Evolutionary conservation across 2,113 vertebrate genomes (phyloP).

Genomic region (Pheucticus melanocephalus): DNA sequence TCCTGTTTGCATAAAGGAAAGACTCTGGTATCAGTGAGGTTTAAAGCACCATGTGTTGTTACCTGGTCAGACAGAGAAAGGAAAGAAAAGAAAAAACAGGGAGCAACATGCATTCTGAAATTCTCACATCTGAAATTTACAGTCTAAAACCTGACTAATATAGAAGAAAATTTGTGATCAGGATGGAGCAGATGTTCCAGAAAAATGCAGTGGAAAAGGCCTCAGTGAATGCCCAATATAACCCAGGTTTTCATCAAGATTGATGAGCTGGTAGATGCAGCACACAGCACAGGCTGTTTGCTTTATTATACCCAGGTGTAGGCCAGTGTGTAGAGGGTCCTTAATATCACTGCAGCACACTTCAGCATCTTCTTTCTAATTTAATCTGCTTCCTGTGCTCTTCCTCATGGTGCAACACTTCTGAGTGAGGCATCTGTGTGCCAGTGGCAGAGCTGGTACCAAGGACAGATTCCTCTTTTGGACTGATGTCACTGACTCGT

Average conservation of each 20-base stretch:
- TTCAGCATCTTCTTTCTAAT: not conserved
- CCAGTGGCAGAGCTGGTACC: not conserved
- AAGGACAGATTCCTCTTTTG: not conserved
- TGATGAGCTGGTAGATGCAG: not conserved
- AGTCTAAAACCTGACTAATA: not conserved
- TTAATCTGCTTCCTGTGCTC: not conserved
- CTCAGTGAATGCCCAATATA: not conserved
- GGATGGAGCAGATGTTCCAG: not conserved
- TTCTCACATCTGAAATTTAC: not conserved
- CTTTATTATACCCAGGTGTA: not conserved
- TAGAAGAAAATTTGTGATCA: not conserved
- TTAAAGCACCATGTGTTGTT: not conserved
- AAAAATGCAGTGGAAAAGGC: not conserved
- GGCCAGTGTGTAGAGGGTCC: not conserved
- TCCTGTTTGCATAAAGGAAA: not conserved
- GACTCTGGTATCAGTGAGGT: fast-evolving
- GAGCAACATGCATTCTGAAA: not conserved
- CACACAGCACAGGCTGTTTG: not conserved
- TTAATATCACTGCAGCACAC: not conserved
- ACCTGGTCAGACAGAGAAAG: not conserved
- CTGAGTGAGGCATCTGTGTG: not conserved
- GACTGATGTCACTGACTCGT: not conserved
- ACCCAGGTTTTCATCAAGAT: not conserved
- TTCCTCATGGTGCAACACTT: not conserved
- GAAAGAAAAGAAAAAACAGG: not conserved